A percentile compares a stretch with the other conserved stretches of the same genome.
phyloP scores from a whole-genome alignment of 2,113 vertebrate genomes.

The human region DNA sequence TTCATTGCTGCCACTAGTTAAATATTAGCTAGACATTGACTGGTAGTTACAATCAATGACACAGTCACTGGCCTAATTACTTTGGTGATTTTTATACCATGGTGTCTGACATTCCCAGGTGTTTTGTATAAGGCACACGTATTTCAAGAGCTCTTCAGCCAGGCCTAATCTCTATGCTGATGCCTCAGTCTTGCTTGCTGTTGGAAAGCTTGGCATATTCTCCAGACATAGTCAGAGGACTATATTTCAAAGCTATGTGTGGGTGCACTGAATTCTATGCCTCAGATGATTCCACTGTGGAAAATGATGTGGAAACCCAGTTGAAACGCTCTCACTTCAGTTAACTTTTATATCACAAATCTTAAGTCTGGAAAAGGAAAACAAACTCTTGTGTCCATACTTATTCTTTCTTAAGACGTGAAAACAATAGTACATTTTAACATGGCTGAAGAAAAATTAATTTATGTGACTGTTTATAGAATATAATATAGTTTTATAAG shows the following conservation, averaged over 20 bases:
- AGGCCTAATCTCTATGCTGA: neutral
- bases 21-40: neutral
- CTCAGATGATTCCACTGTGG: neutral
- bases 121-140: neutral
- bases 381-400: neutral
- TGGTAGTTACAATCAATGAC: neutral
- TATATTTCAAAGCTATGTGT: neutral
- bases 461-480: neutral
- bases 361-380: neutral
- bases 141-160: neutral
- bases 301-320: neutral
- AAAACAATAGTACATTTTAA: neutral
- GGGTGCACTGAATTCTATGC: neutral
- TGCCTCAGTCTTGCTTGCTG: neutral
- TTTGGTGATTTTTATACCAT: neutral
- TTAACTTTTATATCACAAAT: neutral
- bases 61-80: neutral
- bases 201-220: neutral
- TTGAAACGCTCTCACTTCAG: neutral
- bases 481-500: neutral
- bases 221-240: neutral
- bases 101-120: neutral
- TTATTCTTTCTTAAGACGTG: conserved; percentile 22
- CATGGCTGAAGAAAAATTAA: neutral
- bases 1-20: neutral